Base-by-base conservation (phyloP, 2,888 invertebrate species). In the Tenthredo livida region DNA sequence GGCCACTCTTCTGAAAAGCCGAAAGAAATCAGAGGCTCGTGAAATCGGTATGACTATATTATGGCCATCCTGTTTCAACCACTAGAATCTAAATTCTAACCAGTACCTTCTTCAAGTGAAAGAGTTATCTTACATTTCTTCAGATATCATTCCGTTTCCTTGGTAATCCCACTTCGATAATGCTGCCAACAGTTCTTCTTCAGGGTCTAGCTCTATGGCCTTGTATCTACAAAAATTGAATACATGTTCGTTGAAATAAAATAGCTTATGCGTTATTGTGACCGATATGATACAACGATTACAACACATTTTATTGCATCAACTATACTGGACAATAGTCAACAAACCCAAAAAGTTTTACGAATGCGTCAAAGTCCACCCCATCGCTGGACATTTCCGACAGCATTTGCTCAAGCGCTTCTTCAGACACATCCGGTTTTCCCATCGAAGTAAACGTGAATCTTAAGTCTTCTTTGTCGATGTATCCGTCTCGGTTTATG, bases 161-260 rank as follows among this genome's bases (percentile, higher is more conserved):
- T 95, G 94, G 75, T 94, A 94, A 89, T 96, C 96, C 96, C 96
- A 96, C 84, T 95, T 95, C 73, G 96, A 95, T 87, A 96, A 93
- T 0, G 96, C 96, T 58, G 95, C 95, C 4, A 95, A 92, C 43
- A 96, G 93, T 1, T 95, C 95, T 88, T 95, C 95, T 89, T 96
- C 96, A 0, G 96, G 95, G 90, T 96, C 96, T 86, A 96, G 90
- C 88, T 96, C 95, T 83, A 95, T 93, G 0, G 95, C 95, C 88
- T 94, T 95, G 88, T 94, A 95, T 54, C 87, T 87, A 58, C 12
- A 9, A 25, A 12, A 47, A n/a, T 50, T n/a, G n/a, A 40, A 84
- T 5, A 73, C 7, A 58, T 25, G 2, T 29, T 37, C 6, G 12
- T 21, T 58, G n/a, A 54, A 37, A 21, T 7, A 5, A n/a, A 61